Evolutionary conservation across 2,888 invertebrate genomes (phyloP), one percentile per base, ranked within the genome.

Genomic region (Drepana falcataria): DNA sequence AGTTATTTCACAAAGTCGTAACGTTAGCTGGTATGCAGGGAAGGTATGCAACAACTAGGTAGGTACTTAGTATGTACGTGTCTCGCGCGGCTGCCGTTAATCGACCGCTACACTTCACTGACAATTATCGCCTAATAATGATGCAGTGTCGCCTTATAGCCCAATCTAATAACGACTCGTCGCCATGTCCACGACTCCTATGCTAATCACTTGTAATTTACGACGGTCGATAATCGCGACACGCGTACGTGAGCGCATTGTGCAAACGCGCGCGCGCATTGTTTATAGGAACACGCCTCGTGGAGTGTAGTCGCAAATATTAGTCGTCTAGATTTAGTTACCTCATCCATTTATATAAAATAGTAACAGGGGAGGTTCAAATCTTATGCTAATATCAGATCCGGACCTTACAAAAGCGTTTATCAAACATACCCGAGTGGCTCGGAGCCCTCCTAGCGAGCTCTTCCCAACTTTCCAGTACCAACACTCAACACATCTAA

Each of bases 121-220:
- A 85, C 86, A 88, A 90, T 90, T 89, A 89, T 85, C 81, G 81
- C 79, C 83, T 86, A 85, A 87, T 87, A 87, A 84, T 82, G 76
- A 85, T 77, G 82, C 77, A 72, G 71, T 77, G 83, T 80, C 70
- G 77, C 65, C 69, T 77, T 81, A 83, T 79, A 81, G 74, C 79
- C 83, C 81, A 87, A 86, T 83, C 85, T 86, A 88, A 87, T 84
- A 83, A 79, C 77, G 77, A 81, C 75, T 71, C 68, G 75, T 77
- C 81, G 82, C 76, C 83, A 69, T 75, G 82, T 79, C 75, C 85
- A 85, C 87, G 87, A 85, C 83, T 77, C 66, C 79, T 87, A 91
- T 89, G 90, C 83, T 87, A 91, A 91, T 89, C 83, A 75, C 71
- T 71, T 59, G 84, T 88, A 85, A 87, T 88, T 89, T 91, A 89